Base-by-base conservation (phyloP, 2,113 vertebrate genomes). In the Pterocles gutturalis region DNA sequence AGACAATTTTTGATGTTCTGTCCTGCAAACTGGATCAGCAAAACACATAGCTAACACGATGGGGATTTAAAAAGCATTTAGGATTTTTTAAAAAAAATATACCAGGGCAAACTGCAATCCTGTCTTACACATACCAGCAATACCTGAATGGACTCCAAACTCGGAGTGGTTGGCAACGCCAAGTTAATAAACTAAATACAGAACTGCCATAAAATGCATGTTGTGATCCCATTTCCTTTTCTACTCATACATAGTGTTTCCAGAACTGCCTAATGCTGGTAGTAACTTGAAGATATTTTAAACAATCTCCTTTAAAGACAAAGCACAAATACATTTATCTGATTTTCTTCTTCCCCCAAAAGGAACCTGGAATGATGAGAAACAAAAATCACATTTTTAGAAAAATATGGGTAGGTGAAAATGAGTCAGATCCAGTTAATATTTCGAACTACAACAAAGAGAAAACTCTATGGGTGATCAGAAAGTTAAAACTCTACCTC, bases 191-290 rank as follows among this genome's bases (percentile, higher is more conserved):
- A 96, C 73, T 82, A 91, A 87, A 95, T 85, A 80, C 90, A 95
- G 72, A 95, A 87, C 65, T 72, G 72, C 80, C 76, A 79, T 93
- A 96, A 95, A 96, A 95, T 41, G 33, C 79, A 79, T n/a, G 51
- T 87, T 96, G 97, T 87, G 96, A 97, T 93, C 92, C 90, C 72
- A 90, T 93, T 97, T 94, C 95, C 94, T 93, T 92, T 96, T 82
- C 88, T 90, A 91, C 80, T 92, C 80, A 38, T 69, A 94, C 58
- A 66, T 6, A 83, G 79, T 78, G 55, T 86, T 96, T 94, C 83
- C 90, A 95, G 93, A 91, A 67, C 45, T 60, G 64, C 53, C 86
- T 96, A 90, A 71, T 78, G 61, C 48, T 90, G 13, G 60, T 75
- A 83, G 60, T 73, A 92, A 94, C 80, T 20, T 95, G 43, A 86